These are phyloP conservation scores for Lagenorhynchus albirostris DNA, from an alignment of 2,113 vertebrate genomes.

Conservation along the genomic window DNA sequence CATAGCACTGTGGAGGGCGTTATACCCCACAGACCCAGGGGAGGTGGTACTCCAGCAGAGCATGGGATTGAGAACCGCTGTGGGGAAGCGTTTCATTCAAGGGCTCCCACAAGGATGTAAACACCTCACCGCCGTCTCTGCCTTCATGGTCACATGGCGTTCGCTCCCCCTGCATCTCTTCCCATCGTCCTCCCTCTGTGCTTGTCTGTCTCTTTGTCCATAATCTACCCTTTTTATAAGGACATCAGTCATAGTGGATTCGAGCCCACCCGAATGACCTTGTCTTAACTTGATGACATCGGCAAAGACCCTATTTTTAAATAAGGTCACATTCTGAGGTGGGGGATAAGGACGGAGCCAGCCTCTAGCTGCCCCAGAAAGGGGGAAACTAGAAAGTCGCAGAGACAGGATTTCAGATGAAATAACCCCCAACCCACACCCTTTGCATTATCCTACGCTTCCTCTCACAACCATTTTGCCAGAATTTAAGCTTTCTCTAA, in stretches of 20 bases:
- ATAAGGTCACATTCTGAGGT: not conserved
- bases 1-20: not conserved
- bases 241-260: not conserved
- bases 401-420: not conserved
- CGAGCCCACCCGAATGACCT: not conserved
- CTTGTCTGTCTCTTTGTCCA: not conserved
- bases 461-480: not conserved
- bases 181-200: fast-evolving
- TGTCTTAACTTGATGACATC: not conserved
- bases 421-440: not conserved
- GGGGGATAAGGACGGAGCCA: not conserved
- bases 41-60: not conserved
- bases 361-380: not conserved
- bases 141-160: fast-evolving
- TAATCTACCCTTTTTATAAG: not conserved
- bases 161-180: not conserved
- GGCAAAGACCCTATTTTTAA: not conserved
- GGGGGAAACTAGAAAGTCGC: not conserved
- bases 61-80: fast-evolving
- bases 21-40: not conserved
- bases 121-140: not conserved
- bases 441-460: not conserved
- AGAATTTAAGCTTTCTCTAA: not conserved
- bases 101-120: not conserved
- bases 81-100: not conserved